A percentile compares a stretch with the other conserved stretches of the same genome.
Evolutionary conservation across 2,797 vertebrate species (phyloP).

Genomic region (Furcifer pardalis): DNA sequence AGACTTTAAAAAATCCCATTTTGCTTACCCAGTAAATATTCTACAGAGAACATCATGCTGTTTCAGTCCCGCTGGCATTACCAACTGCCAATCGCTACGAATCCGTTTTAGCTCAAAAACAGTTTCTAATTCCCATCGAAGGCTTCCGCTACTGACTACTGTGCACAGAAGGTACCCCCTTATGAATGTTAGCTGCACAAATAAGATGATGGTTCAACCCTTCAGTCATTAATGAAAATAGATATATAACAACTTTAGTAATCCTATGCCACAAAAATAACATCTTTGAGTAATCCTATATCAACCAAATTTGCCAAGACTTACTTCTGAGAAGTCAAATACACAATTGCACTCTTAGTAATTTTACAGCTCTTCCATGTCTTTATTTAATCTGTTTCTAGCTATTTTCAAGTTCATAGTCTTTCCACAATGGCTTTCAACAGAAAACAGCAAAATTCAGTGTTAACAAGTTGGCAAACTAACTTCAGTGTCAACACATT

Average conservation of each 20-base stretch:
- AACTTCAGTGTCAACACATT: not conserved
- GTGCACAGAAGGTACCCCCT: not conserved
- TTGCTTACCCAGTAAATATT: conserved; percentile 62
- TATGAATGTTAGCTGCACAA: not conserved
- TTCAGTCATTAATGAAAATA: not conserved
- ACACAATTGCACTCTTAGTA: not conserved
- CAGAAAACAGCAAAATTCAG: not conserved
- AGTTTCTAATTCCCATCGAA: not conserved
- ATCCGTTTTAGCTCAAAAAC: conserved; percentile 27
- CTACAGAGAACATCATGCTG: conserved; percentile 64
- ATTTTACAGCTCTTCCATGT: not conserved
- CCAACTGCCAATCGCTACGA: conserved; percentile 6
- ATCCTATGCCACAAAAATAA: not conserved
- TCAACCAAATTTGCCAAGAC: not conserved
- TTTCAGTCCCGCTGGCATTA: conserved; percentile 46
- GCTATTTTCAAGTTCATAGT: not conserved
- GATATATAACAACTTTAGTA: not conserved
- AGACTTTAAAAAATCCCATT: conserved; percentile 60
- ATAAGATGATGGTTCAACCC: not conserved
- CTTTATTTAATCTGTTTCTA: not conserved
- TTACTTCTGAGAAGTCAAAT: not conserved
- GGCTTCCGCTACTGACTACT: fast-evolving
- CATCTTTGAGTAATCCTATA: no score
- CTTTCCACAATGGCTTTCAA: not conserved
- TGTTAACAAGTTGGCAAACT: not conserved